Conservation (phyloP, 2,888 invertebrate species). For the Panzeria rudis region DNA sequence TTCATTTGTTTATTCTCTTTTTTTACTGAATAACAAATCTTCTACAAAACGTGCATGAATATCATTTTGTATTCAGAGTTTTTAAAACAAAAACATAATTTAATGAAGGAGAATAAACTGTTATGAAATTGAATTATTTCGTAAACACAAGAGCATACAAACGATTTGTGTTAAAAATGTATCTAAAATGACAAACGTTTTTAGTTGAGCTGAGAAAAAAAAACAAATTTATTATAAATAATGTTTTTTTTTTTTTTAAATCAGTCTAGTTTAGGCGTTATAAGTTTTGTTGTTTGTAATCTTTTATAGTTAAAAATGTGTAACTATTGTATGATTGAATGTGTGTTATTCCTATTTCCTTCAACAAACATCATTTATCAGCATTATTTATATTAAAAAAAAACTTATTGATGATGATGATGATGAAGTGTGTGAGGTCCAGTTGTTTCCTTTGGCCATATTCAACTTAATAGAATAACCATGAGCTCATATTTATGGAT, state of each 20-base stretch:
- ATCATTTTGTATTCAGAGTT: constrained; percentile 3
- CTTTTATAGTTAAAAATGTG: not conserved
- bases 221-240: constrained; percentile 9
- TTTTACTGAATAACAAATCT: not conserved
- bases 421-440: constrained; percentile 36
- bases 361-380: constrained; percentile 32
- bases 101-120: not conserved
- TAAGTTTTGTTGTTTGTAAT: not conserved
- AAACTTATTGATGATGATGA: not conserved
- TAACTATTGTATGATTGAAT: not conserved
- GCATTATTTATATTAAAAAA: constrained; percentile 18
- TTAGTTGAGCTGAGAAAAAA: not conserved
- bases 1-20: not conserved
- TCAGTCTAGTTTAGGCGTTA: not conserved
- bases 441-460: not conserved
- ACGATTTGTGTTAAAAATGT: not conserved
- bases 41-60: not conserved
- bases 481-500: constrained; percentile 12
- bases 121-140: constrained; percentile 27
- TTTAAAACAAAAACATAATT: constrained; percentile 10
- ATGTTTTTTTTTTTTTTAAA: too few species aligned
- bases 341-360: not conserved
- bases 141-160: not conserved
- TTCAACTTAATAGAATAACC: not conserved
- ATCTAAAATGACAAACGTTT: constrained; percentile 22